phyloP scores from a whole-genome alignment of 2,888 invertebrate genomes.

The Branchipolynoe longqiensis region DNA sequence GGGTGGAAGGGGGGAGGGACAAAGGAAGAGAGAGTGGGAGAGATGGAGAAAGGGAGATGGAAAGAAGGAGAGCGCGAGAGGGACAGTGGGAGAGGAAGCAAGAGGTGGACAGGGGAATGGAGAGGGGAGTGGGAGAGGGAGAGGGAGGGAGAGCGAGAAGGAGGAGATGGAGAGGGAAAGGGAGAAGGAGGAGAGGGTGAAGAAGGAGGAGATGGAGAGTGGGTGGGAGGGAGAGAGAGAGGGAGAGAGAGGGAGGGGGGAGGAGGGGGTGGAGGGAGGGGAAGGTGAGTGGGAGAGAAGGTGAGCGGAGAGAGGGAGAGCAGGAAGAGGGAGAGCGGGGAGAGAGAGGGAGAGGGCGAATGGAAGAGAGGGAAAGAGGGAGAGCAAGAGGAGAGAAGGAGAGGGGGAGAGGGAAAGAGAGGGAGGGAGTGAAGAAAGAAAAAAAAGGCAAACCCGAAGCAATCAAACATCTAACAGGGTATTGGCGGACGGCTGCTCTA shows the following conservation, averaged over 20 bases:
- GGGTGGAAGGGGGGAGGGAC: background rate
- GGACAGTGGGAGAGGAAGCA: background rate
- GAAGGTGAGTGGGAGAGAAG: background rate
- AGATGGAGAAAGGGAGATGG: too few species aligned
- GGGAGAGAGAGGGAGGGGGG: background rate
- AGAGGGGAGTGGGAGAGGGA: too few species aligned
- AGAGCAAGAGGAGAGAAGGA: background rate
- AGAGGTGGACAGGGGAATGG: background rate
- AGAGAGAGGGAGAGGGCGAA: background rate
- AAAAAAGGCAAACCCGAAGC: conserved; percentile 1
- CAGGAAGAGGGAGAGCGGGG: background rate
- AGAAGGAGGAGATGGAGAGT: background rate
- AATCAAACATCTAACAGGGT: conserved; percentile 40
- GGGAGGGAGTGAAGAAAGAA: background rate
- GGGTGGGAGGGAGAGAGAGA: background rate
- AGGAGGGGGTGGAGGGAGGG: background rate
- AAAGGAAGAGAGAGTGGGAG: background rate
- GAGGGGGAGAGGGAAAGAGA: background rate
- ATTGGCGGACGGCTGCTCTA: conserved; percentile 5
- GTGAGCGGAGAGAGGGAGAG: too few species aligned
- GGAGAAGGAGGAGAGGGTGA: background rate
- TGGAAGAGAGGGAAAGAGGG: background rate
- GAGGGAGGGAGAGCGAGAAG: background rate
- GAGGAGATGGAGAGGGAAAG: background rate
- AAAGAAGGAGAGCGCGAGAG: too few species aligned